Evolutionary conservation across 2,888 invertebrate species (phyloP), one percentile per base, ranked within the genome.

Genomic region (Neoitamus cyanurus): DNA sequence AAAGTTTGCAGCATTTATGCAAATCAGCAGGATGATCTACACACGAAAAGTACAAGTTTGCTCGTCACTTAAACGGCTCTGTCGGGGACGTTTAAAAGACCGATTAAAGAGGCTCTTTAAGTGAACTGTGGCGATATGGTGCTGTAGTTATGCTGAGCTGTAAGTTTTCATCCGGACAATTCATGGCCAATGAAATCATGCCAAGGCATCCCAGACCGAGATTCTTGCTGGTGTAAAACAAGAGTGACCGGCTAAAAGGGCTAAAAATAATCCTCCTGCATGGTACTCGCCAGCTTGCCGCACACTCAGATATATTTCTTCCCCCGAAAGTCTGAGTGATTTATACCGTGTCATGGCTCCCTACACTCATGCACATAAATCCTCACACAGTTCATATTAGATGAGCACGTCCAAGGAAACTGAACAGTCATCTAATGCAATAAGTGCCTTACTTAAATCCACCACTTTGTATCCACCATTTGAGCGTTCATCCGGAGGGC

Each of bases 381-480:
- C 31, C 70, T 70, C 31, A 11, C 30, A 31, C 31, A 69, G 15
- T 70, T n/a, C 15, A 31, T 70, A 31, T 70, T 70, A 30, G 30
- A 13, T 73, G 73, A 73, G 36, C 70, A 73, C 34, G 20, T 73
- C 20, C 36, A 20, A 34, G 36, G 73, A 34, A 73, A 34, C 73
- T 73, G 73, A 73, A 34, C 36, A 73, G 73, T 73, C 73, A 73
- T 73, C 36, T 73, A 36, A 73, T 20, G 73, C 36, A 73, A 73
- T 73, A 73, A 73, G 73, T 73, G 34, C 73, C 34, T 73, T 73
- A 73, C 73, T 73, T 73, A 73, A 72, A 73, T 36, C 31, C 20
- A 73, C 15, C 73, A 31, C 73, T 73, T 73, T 73, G 73, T 73
- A 73, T 73, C 36, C 31, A 34, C 73, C 34, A 73, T 73, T 36